Evolutionary conservation across 2,888 invertebrate genomes (phyloP).

Genomic region (Drosophila ustulata): DNA sequence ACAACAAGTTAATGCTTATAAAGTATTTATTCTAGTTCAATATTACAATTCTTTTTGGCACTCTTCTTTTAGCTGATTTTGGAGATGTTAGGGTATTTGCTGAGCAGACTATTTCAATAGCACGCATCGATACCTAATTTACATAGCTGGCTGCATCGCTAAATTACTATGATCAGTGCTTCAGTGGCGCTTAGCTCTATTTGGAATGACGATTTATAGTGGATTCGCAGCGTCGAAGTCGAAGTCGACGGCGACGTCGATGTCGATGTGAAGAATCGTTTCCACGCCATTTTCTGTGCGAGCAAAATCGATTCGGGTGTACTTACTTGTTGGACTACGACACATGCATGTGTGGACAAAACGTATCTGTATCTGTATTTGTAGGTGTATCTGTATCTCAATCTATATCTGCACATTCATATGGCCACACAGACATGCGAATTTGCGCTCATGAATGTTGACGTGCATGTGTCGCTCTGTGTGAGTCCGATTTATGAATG

Average conservation of each 20-base stretch:
- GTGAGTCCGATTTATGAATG: constrained; percentile 57
- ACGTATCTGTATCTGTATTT: constrained; percentile 12
- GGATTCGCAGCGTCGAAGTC: constrained; percentile 70
- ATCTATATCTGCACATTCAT: constrained; percentile 13
- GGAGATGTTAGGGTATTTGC: not conserved
- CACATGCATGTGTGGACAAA: constrained; percentile 6
- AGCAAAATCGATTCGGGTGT: constrained; percentile 48
- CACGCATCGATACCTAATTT: not conserved
- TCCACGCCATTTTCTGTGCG: constrained; percentile 57
- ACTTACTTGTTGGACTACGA: constrained; percentile 39
- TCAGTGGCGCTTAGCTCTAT: constrained; percentile 32
- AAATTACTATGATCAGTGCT: constrained; percentile 6
- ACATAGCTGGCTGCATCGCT: constrained; percentile 15
- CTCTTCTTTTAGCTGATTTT: too few species aligned
- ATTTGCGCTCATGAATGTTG: constrained; percentile 25
- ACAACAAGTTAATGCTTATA: too few species aligned
- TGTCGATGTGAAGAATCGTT: constrained; percentile 55
- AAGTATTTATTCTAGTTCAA: too few species aligned
- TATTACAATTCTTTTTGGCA: too few species aligned
- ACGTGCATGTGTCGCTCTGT: constrained; percentile 52
- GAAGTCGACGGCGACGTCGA: constrained; percentile 15
- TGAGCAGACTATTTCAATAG: not conserved
- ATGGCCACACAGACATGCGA: not conserved
- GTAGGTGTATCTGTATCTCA: constrained; percentile 6
- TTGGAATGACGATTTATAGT: constrained; percentile 74